Conservation (phyloP, 64 coral and sea anemone genomes). For the Pachyseris speciosa region DNA sequence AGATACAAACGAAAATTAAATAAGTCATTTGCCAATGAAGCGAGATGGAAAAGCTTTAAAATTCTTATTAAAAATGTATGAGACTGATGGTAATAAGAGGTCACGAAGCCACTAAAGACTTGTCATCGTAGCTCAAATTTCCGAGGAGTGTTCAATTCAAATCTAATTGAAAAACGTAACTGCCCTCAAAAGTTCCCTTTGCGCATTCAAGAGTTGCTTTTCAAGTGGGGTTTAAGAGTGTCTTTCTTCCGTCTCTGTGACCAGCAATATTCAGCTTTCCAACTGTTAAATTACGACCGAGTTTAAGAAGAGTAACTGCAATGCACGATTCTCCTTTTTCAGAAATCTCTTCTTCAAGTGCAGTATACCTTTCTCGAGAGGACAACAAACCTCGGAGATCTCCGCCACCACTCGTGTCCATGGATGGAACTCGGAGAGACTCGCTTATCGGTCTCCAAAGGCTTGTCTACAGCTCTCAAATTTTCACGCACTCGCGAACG, state of each 20-base stretch:
- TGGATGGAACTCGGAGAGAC: constrained; percentile 68
- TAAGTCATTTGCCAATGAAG: constrained; percentile 96
- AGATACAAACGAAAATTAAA: constrained; percentile 96
- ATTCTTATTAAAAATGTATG: constrained; percentile 64
- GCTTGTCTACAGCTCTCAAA: constrained; percentile 89
- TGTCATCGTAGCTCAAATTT: constrained; percentile 55
- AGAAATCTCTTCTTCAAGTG: constrained; percentile 12
- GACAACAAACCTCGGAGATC: constrained; percentile 73
- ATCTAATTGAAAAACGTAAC: constrained; percentile 39
- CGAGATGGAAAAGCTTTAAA: constrained; percentile 53
- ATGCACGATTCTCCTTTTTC: neutral
- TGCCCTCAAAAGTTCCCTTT: neutral
- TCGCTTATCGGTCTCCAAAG: constrained; percentile 83
- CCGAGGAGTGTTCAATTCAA: constrained; percentile 22
- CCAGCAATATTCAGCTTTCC: neutral
- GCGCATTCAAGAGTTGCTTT: neutral
- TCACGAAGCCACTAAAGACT: constrained; percentile 74
- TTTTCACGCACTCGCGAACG: constrained; percentile 66
- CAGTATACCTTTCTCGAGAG: constrained; percentile 32
- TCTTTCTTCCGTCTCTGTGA: too few relatives aligned
- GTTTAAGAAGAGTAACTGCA: neutral
- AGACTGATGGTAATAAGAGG: constrained; percentile 55
- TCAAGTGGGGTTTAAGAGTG: too few relatives aligned
- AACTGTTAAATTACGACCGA: neutral
- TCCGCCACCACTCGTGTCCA: constrained; percentile 81